These are phyloP conservation scores for Drosophila busckii DNA, from an alignment of 1,140 invertebrate genomes.

Conservation along the genomic window DNA sequence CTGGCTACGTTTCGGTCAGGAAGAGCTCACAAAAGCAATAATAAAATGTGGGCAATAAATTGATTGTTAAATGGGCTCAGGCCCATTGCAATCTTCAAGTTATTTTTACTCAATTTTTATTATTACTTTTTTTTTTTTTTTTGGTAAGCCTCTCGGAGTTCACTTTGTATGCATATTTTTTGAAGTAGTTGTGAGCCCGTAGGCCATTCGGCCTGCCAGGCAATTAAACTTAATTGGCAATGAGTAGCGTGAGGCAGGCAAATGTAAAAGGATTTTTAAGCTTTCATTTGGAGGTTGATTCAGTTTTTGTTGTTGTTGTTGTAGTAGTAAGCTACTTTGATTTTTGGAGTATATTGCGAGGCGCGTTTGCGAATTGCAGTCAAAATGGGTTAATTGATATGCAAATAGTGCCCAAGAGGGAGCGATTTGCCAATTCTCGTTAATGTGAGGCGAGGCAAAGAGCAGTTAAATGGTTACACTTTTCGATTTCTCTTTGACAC, in stretches of 20 bases:
- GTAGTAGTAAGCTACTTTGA: constrained; percentile 33
- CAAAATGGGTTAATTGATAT: constrained; percentile 45
- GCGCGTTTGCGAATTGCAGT: constrained; percentile 27
- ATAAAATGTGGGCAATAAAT: constrained; percentile 69
- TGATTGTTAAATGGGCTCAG: constrained; percentile 65
- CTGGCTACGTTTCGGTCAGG: neutral
- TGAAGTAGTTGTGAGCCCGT: constrained; percentile 58
- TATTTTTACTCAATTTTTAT: no score
- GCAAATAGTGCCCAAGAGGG: constrained; percentile 20
- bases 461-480: neutral
- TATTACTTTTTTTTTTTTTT: no score
- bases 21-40: constrained; percentile 44
- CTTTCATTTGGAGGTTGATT: neutral
- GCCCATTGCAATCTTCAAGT: neutral
- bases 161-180: constrained; percentile 69
- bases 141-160: no score
- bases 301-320: constrained; percentile 1
- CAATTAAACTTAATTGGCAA: constrained; percentile 76
- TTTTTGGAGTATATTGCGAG: constrained; percentile 24
- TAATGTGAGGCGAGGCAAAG: neutral
- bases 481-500: neutral
- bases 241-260: constrained; percentile 43
- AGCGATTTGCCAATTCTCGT: neutral
- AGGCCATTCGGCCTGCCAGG: constrained; percentile 32
- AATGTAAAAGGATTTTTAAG: constrained; percentile 23